Base-by-base conservation (phyloP, 2,888 invertebrate genomes). In the Mesorhabditis sp. region DNA sequence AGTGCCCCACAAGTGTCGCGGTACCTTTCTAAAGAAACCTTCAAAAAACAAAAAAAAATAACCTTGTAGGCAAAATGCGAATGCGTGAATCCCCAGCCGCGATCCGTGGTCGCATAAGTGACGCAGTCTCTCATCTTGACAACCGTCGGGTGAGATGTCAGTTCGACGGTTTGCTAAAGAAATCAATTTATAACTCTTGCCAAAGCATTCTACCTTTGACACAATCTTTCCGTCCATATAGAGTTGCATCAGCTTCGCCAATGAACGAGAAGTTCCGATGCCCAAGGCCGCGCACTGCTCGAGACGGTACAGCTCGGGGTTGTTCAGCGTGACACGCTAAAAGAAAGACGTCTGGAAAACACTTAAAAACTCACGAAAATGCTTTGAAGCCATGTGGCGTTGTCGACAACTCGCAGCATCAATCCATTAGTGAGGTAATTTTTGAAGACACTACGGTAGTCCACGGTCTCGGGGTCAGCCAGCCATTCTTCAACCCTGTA, bases 1-100 rank as follows among this genome's bases (percentile, higher is more conserved):
- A 82, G 74, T 87, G 86, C 4, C 88, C 88, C 70, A 83, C 72
- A 5, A 81, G 70, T 7, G 66, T 67, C 5, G 66, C 50, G 7
- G 42, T n/a, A 50, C 42, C 4, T 28, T 50, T 58, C 61, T 44
- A 5, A 67, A 64, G 7, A 28, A 28, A 28, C 28, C 1, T 28
- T 28, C 28, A 28, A 28, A 28, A 28, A 28, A 1, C 28, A 28
- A 28, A 28, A 28, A 28, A 28, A 28, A 28, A 28, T 28, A 13
- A 28, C 15, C 58, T 50, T 50, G 58, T 50, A n/a, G 10, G 58
- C 10, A n/a, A 13, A 50, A 50, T 10, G 7, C 7, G 58, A 50
- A n/a, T 50, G 58, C n/a, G 70, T 71, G 62, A 63, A 63, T 62
- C 72, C 72, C 7, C 72, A 62, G 4, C 70, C 70, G 5, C 72